These are phyloP conservation scores for Rutilus rutilus DNA, from an alignment of 2,113 vertebrate genomes.

Conservation along the genomic window DNA sequence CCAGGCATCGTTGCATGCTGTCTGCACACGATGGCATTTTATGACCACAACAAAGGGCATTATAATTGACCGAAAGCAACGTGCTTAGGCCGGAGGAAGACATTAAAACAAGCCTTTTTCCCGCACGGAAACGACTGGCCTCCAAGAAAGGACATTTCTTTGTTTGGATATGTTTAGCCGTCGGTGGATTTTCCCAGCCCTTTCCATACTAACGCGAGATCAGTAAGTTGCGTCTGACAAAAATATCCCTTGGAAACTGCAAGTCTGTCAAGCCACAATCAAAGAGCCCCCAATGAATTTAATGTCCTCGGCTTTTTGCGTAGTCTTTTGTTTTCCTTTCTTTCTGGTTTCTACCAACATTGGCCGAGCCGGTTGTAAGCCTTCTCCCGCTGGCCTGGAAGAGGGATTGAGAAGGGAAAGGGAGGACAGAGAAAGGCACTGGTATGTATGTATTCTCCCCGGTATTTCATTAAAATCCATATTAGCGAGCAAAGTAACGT, in stretches of 20 bases:
- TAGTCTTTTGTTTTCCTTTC: background rate
- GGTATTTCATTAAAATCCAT: background rate
- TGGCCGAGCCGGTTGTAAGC: conserved; percentile 26
- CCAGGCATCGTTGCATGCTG: conserved; percentile 55
- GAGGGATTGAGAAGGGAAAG: conserved; percentile 12
- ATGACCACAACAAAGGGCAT: conserved; percentile 79
- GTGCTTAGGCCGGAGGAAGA: conserved; percentile 68
- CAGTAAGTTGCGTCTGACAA: conserved; percentile 22
- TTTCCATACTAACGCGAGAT: conserved; percentile 31
- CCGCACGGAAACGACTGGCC: conserved; percentile 36
- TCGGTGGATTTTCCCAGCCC: conserved; percentile 4
- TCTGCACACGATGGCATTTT: conserved; percentile 66
- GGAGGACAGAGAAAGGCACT: conserved; percentile 11
- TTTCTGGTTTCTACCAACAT: conserved; percentile 6
- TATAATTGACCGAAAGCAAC: conserved; percentile 75
- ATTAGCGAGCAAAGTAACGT: background rate
- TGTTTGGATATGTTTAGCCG: conserved; percentile 28
- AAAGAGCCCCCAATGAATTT: background rate
- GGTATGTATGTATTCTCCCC: conserved; percentile 8
- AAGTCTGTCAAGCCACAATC: conserved; percentile 1
- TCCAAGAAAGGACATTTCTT: conserved; percentile 36
- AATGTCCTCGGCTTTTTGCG: background rate
- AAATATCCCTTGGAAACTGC: conserved; percentile 7
- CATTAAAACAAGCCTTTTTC: conserved; percentile 46
- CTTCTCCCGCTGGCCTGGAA: conserved; percentile 27